These are phyloP conservation scores for Malurus elegans DNA, from an alignment of 2,113 vertebrate species.

Conservation along the genomic window DNA sequence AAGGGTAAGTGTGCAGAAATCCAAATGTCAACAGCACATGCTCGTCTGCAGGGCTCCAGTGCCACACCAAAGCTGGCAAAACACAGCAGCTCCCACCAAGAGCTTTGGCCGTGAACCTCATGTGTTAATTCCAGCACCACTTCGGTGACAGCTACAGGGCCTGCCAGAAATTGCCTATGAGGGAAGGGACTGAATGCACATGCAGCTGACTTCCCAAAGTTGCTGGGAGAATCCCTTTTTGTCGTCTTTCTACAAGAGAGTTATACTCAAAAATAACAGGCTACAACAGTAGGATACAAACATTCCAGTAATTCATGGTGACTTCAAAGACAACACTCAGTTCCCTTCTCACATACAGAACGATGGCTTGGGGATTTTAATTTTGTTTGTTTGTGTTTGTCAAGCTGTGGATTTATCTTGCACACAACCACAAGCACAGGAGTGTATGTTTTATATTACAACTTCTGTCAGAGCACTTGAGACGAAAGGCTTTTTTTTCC, in stretches of 20 bases:
- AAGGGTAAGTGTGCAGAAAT: not conserved
- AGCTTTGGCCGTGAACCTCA: not conserved
- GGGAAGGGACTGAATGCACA: not conserved
- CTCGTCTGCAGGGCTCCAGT: not conserved
- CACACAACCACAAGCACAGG: not conserved
- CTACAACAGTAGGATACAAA: not conserved
- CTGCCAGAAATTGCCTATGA: accelerated
- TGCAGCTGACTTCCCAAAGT: not conserved
- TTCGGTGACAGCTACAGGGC: not conserved
- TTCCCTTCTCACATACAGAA: not conserved
- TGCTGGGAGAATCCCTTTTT: not conserved
- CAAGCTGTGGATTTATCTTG: not conserved
- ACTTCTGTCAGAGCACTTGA: not conserved
- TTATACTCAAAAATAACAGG: not conserved
- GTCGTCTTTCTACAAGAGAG: not conserved
- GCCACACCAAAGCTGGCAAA: not conserved
- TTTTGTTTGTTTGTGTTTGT: constrained; percentile 18
- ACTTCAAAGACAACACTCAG: not conserved
- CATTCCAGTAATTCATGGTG: not conserved
- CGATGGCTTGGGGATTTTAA: not conserved
- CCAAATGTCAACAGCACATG: not conserved
- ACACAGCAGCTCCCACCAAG: not conserved
- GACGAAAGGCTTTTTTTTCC: not conserved
- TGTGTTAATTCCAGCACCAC: accelerated
- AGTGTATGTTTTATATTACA: not conserved